Percentiles rank a stretch among this genome's conserved stretches.
Evolutionary conservation across 2,797 vertebrate genomes (phyloP).

Genomic region (Gymnopithys bicolor): DNA sequence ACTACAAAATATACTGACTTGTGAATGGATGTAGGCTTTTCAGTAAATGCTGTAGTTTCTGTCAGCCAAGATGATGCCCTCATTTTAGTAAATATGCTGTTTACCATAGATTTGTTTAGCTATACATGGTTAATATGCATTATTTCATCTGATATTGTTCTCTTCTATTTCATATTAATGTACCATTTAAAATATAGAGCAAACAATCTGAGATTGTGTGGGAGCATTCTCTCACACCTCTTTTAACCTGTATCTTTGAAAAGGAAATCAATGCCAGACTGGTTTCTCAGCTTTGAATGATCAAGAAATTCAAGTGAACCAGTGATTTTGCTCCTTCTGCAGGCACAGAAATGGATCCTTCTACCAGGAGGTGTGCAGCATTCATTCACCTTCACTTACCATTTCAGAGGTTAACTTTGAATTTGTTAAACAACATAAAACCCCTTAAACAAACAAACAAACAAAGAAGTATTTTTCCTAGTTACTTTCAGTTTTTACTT

Average conservation of each 20-base stretch:
- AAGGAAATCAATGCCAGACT: background rate
- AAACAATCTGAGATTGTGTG: background rate
- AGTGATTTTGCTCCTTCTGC: background rate
- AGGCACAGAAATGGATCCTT: background rate
- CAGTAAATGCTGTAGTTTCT: constrained; percentile 13
- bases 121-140: background rate
- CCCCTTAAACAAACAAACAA: background rate
- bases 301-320: background rate
- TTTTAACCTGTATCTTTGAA: background rate
- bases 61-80: background rate
- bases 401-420: background rate
- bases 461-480: background rate
- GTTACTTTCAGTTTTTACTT: background rate
- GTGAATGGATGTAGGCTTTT: constrained; percentile 5
- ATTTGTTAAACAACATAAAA: background rate
- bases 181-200: background rate
- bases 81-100: background rate
- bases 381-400: background rate
- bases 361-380: background rate
- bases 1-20: background rate
- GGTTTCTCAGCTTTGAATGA: background rate
- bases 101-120: background rate
- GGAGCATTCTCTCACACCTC: background rate
- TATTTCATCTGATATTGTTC: background rate
- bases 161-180: background rate